Evolutionary conservation across 2,888 invertebrate genomes (phyloP).

Genomic region (Melieria omissa): DNA sequence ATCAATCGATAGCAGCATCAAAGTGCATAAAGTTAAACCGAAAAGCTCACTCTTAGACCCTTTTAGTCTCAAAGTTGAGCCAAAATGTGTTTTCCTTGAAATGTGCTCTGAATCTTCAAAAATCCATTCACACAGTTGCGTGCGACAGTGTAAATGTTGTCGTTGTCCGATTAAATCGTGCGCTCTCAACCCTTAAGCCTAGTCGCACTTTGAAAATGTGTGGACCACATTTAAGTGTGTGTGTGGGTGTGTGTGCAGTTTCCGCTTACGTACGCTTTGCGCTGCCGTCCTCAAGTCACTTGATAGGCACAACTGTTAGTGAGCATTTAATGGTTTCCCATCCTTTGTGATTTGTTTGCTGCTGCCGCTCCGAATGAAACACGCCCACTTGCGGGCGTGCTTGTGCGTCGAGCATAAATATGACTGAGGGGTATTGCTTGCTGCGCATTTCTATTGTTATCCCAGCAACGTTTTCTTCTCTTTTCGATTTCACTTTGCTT

Average conservation of each 20-base stretch:
- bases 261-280: neutral
- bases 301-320: neutral
- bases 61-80: no score
- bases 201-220: neutral
- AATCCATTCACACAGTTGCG: neutral
- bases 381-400: neutral
- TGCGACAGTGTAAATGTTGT: no score
- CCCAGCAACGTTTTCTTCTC: neutral
- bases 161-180: no score
- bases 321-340: conserved; percentile 2
- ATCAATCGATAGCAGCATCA: no score
- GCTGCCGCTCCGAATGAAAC: neutral
- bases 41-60: no score
- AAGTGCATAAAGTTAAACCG: no score
- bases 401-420: neutral
- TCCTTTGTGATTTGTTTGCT: neutral
- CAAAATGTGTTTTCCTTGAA: no score
- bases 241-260: neutral
- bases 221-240: neutral
- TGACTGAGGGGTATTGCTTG: neutral
- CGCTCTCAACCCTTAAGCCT: no score
- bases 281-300: neutral
- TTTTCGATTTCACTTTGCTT: neutral
- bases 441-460: neutral
- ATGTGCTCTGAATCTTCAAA: neutral